These are phyloP conservation scores for Mesitornis unicolor DNA, from an alignment of 2,113 vertebrate genomes.

Conservation along the genomic window DNA sequence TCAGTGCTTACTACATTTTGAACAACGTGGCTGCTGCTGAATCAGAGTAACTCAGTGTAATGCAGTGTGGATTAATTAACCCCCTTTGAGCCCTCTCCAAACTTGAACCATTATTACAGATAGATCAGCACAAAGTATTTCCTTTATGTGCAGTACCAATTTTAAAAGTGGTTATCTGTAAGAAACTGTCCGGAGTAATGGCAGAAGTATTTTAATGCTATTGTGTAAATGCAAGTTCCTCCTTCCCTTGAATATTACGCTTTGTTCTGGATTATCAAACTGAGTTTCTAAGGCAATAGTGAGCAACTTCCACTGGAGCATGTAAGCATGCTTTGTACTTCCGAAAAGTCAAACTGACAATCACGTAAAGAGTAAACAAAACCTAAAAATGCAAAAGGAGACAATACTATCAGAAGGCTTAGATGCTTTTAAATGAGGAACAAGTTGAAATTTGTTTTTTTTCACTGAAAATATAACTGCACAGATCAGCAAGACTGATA, in stretches of 20 bases:
- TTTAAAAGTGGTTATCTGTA: background rate
- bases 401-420: background rate
- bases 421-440: background rate
- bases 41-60: background rate
- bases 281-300: background rate
- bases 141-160: background rate
- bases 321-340: background rate
- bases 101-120: background rate
- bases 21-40: background rate
- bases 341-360: background rate
- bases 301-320: background rate
- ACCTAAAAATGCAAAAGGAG: background rate
- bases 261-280: background rate
- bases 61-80: background rate
- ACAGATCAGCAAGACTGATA: background rate
- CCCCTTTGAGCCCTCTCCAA: background rate
- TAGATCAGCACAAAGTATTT: background rate
- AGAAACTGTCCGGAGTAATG: background rate
- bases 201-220: background rate
- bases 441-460: background rate
- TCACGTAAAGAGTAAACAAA: background rate
- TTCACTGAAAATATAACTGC: background rate
- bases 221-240: background rate
- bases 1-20: background rate
- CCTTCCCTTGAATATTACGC: background rate